Base-by-base conservation (phyloP, 2,797 vertebrate species). In the Tauraco hartlaubi region DNA sequence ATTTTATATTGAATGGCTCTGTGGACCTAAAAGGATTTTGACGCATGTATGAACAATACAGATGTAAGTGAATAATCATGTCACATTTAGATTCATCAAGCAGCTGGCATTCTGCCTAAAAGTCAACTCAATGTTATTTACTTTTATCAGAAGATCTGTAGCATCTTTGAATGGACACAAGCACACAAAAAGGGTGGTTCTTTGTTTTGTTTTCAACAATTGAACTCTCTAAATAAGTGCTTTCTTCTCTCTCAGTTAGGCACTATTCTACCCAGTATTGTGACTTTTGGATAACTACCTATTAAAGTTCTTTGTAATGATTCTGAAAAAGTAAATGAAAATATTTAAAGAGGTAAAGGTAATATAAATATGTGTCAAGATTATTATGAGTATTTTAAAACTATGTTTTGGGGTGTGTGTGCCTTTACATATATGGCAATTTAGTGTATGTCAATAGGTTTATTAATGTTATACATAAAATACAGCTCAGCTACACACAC, bases 141-240 rank as follows among this genome's bases (percentile, higher is more conserved):
- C 3, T 28, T 62, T 48, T 15, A 18, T 49, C 31, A 35, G 11
- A 41, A 23, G 28, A 10, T 61, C 9, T 55, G 51, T 52, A 51
- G 6, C 6, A 28, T 41, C 52, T 81, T 71, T 73, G 21, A 51
- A 56, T 28, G 37, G n/a, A 46, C 9, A 23, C 3, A 54, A 58
- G 9, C 7, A n/a, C 6, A 48, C 2, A 58, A 23, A 68, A 79
- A 10, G 2, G 10, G 2, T 61, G 4, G 6, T 17, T 4, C 0
- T 75, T 79, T n/a, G 7, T 3, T 73, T 37, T 44, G 0, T 1
- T 48, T 39, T n/a, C 4, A 66, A 43, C 7, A 41, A 9, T 33
- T 33, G 28, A n/a, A 3, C 19, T 59, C 28, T 56, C 78, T 28
- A 63, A 78, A n/a, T 25, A 55, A 56, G 19, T 49, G 6, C 7